Evolutionary conservation across 2,113 vertebrate genomes (phyloP).

Genomic region (Macrotus californicus): DNA sequence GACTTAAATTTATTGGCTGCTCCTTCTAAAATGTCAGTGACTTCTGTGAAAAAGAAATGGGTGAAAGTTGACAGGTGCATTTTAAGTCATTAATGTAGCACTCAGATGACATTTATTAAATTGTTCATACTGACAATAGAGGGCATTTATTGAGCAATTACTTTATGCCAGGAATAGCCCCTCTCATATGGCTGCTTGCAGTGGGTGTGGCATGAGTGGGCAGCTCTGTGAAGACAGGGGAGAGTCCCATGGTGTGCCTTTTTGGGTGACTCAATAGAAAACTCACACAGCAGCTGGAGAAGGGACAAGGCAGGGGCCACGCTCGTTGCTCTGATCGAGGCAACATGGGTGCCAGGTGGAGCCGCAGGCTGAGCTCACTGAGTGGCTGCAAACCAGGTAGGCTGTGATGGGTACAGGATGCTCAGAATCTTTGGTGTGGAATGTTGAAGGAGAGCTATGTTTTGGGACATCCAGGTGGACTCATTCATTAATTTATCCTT

Average conservation of each 20-base stretch:
- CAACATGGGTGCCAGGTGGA: not conserved
- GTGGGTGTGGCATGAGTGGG: not conserved
- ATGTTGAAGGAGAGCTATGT: not conserved
- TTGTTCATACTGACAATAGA: not conserved
- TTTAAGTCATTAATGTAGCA: not conserved
- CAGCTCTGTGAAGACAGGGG: not conserved
- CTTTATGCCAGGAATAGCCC: not conserved
- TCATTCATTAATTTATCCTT: not conserved
- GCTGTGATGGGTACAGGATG: not conserved
- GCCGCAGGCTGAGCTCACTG: not conserved
- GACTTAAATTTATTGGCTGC: not conserved
- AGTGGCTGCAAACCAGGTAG: not conserved
- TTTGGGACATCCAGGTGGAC: not conserved
- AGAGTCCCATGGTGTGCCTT: not conserved
- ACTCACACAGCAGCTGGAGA: not conserved
- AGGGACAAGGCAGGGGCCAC: not conserved
- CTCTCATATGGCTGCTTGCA: not conserved
- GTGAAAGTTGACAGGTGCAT: not conserved
- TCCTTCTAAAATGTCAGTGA: not conserved
- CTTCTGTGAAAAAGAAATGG: not conserved
- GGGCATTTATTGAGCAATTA: not conserved
- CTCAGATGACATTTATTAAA: not conserved
- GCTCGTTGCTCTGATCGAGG: not conserved
- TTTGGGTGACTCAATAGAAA: not conserved
- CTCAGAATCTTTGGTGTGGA: not conserved